Percentiles rank a stretch among this genome's conserved stretches.
Evolutionary conservation across 2,888 invertebrate species (phyloP).

Genomic region (Andrena minutula): DNA sequence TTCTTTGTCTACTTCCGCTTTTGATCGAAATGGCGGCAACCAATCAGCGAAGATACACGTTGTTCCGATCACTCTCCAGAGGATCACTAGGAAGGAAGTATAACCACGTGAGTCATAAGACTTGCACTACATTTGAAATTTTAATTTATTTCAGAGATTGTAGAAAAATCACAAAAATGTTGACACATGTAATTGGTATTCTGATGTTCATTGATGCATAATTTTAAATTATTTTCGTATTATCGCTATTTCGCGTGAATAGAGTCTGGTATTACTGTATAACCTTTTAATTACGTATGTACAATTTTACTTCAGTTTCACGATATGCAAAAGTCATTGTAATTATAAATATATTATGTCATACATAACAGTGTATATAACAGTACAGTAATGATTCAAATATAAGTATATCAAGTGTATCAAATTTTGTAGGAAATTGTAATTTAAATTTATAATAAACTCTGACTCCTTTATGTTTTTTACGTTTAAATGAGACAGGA

Average conservation of each 20-base stretch:
- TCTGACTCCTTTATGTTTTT: background rate
- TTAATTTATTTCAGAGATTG: background rate
- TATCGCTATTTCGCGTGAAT: background rate
- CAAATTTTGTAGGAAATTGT: background rate
- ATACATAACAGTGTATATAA: conserved; percentile 7
- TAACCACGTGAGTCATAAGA: too few species aligned
- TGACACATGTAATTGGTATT: background rate
- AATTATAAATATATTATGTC: conserved; percentile 9
- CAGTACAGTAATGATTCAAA: conserved; percentile 5
- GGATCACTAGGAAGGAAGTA: too few species aligned
- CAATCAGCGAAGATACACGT: too few species aligned
- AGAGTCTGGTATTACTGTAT: background rate
- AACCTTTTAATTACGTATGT: conserved; percentile 3
- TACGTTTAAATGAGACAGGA: conserved; percentile 5
- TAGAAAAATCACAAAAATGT: conserved; percentile 5
- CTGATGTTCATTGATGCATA: background rate
- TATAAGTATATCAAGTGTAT: conserved; percentile 22
- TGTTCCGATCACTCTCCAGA: too few species aligned
- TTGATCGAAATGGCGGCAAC: too few species aligned
- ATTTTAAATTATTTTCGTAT: background rate
- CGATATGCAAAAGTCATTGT: background rate
- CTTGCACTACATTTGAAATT: background rate
- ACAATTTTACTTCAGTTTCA: conserved; percentile 12
- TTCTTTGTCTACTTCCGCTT: too few species aligned
- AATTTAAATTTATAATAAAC: background rate